Conservation (phyloP, 2,113 vertebrate genomes). For the Ciconia boyciana region DNA sequence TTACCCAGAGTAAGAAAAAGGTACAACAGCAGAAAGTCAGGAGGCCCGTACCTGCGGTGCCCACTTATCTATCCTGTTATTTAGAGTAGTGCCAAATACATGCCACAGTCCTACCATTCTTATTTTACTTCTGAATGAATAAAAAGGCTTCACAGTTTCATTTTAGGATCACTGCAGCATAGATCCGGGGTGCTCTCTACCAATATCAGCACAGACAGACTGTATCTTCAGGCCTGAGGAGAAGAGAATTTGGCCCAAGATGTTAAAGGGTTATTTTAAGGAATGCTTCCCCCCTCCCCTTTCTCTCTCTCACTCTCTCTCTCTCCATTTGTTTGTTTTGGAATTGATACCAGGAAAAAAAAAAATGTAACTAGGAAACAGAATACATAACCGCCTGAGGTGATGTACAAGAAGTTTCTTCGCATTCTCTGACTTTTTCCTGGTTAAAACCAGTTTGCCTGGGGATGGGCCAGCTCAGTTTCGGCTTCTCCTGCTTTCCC, state of each 20-base stretch:
- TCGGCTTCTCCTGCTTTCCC: slow-evolving; percentile 73
- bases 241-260: slow-evolving; percentile 19
- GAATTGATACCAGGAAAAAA: slow-evolving; percentile 67
- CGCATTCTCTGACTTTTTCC: slow-evolving; percentile 70
- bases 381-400: slow-evolving; percentile 63
- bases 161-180: not conserved
- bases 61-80: not conserved
- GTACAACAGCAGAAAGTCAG: not conserved
- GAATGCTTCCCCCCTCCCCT: not conserved
- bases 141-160: not conserved
- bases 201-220: not conserved
- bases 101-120: not conserved
- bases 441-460: slow-evolving; percentile 81
- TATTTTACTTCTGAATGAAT: not conserved
- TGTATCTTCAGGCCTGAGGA: not conserved
- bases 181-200: not conserved
- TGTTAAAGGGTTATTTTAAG: slow-evolving; percentile 68
- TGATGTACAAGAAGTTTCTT: slow-evolving; percentile 69
- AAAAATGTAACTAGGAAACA: slow-evolving; percentile 68
- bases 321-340: slow-evolving; percentile 45
- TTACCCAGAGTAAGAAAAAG: not conserved
- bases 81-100: not conserved
- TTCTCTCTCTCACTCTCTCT: not conserved
- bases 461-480: slow-evolving; percentile 69
- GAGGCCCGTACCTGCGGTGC: not conserved